Base-by-base conservation (phyloP, 1,140 invertebrate species). In the Branchinecta lynchi region DNA sequence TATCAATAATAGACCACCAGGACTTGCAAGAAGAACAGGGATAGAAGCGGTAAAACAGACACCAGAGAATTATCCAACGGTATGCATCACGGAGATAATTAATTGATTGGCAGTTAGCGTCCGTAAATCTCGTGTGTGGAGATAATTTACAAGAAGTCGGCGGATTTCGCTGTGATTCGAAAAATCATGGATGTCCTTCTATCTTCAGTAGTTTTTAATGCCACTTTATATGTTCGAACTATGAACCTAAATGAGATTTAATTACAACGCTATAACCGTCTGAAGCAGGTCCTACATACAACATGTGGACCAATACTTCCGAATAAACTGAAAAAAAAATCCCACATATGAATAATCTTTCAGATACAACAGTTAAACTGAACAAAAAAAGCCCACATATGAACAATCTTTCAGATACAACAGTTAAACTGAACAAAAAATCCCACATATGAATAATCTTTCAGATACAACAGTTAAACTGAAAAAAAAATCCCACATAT, bases 1-100 rank as follows among this genome's bases (percentile, higher is more conserved):
- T 60, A 60, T 60, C 51, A 60, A 60, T 60, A 60, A 60, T 60
- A 60, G 51, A 60, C 51, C 51, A 60, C 51, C 51, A 20, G 51
- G 51, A 20, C 12, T 15, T 20, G 3, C 17, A 60, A 60, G 17
- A 15, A 60, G 51, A 60, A 15, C 51, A 32, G 32, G 32, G 12
- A 12, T 60, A 60, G 51, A 60, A 60, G 51, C 51, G 12, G 51
- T 60, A 60, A 60, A 60, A 60, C 17, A 60, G 51, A 60, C 12
- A 60, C 12, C 51, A 60, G 17, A 15, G 6, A 15, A 20, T 15
- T 20, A 60, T 15, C 12, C 12, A 60, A 60, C 12, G 12, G 51
- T 60, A 12, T 60, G 51, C 51, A 15, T 60, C 12, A 20, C 3
- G 9, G 17, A 15, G 12, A 12, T 60, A 60, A 15, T 60, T 20